Base-by-base conservation (phyloP, 1,140 invertebrate species). In the Holcopasites calliopsidis region DNA sequence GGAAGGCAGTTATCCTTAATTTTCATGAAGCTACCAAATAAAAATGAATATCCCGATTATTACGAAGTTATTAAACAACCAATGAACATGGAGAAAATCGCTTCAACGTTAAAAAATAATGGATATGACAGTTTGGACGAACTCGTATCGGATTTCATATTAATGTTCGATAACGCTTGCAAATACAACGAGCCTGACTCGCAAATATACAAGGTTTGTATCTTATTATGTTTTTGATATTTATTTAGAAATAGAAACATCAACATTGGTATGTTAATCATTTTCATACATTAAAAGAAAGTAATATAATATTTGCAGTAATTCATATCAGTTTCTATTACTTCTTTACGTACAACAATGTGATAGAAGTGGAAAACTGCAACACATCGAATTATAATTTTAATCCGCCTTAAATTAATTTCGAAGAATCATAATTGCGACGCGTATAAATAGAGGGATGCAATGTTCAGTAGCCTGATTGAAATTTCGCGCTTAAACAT, bases 121-220 rank as follows among this genome's bases (percentile, higher is more conserved):
- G 90, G 89, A 1, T 99, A 99, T 89, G 95, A 96, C 18, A 95
- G 93, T 70, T 92, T 99, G 10, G 98, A 99, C 62, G 97, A 99
- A 79, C 91, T 99, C 49, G 95, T 98, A 0, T 94, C 95, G 0
- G 99, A 99, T 91, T 97, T 99, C 87, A 95, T 98, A 80, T 92
- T 99, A 18, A 99, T 99, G 97, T 98, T 99, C 91, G 98, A 99
- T 85, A 99, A 99, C 90, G 99, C 98, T 33, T 99, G 98, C 92
- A 99, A 99, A 92, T 99, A 99, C 90, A 99, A 99, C 91, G 99
- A 99, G 90, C 98, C 99, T 0, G 98, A 99, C 90, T 99, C 98
- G 0, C 97, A 98, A 88, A 99, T 99, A 83, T 99, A 99, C 89
- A 99, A 99, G 92, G 94, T 95, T 89, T 89, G 89, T 89, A 80